phyloP scores from a whole-genome alignment of 1,140 invertebrate genomes.

The Branchinecta lindahli region DNA sequence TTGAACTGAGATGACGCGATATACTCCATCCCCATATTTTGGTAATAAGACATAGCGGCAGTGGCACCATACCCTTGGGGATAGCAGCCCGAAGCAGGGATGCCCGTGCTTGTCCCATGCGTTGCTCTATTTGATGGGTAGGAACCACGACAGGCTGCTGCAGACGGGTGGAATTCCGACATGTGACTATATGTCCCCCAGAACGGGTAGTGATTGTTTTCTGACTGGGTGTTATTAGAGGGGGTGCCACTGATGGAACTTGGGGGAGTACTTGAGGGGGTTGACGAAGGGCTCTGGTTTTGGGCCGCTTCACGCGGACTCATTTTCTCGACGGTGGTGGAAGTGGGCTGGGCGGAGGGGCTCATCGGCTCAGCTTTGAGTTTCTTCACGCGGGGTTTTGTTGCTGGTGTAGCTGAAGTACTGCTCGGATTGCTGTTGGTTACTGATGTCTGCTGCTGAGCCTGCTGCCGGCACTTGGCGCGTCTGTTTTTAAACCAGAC shows the following conservation, averaged over 20 bases:
- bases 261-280: not conserved
- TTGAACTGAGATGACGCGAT: not conserved
- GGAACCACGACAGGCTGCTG: not conserved
- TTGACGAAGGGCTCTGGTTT: not conserved
- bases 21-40: constrained; percentile 6
- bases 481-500: constrained; percentile 28
- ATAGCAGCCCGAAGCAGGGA: not conserved
- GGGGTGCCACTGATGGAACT: not conserved
- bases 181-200: constrained; percentile 2
- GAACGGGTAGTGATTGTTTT: constrained; percentile 2
- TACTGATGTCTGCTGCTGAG: constrained; percentile 19
- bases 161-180: not conserved
- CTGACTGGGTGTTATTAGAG: not conserved
- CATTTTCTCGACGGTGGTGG: not conserved
- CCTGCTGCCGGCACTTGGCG: constrained; percentile 27
- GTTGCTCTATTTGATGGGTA: not conserved
- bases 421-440: constrained; percentile 5
- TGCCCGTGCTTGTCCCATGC: not conserved
- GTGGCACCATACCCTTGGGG: not conserved
- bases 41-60: not conserved
- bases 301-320: not conserved
- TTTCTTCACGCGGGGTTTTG: not conserved
- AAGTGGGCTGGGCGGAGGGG: not conserved
- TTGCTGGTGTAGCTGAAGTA: not conserved
- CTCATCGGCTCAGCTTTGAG: constrained; percentile 6